Evolutionary conservation across 1,140 invertebrate genomes (phyloP).

Genomic region (Anadara kagoshimensis): DNA sequence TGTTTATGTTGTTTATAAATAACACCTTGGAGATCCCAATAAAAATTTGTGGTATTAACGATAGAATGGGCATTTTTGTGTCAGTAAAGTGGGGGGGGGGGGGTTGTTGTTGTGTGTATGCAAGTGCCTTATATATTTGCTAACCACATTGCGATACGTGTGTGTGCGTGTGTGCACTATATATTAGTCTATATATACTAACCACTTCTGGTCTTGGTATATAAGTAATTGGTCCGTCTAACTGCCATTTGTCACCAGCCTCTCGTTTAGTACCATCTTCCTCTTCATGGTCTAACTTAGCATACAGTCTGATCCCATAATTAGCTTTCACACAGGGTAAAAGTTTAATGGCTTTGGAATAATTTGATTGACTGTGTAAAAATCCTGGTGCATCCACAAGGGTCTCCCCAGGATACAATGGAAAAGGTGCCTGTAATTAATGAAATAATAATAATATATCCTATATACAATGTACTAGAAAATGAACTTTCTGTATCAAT

Average conservation of each 20-base stretch:
- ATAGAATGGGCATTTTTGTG: too few species aligned
- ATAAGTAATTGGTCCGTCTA: slow-evolving; percentile 64
- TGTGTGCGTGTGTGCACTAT: neutral
- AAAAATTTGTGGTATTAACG: too few species aligned
- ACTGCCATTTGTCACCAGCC: slow-evolving; percentile 74
- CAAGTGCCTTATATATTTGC: too few species aligned
- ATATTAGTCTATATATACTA: slow-evolving; percentile 11
- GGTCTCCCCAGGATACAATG: slow-evolving; percentile 75
- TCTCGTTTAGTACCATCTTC: slow-evolving; percentile 47
- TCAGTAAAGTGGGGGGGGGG: too few species aligned
- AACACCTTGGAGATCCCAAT: too few species aligned
- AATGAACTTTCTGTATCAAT: too few species aligned
- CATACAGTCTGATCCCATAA: slow-evolving; percentile 69
- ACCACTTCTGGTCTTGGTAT: slow-evolving; percentile 60
- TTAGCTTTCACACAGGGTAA: slow-evolving; percentile 70
- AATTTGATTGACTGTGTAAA: slow-evolving; percentile 35
- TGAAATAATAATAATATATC: neutral
- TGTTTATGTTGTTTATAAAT: too few species aligned
- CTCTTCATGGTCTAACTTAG: slow-evolving; percentile 66
- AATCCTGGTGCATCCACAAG: slow-evolving; percentile 56
- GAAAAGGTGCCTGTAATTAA: slow-evolving; percentile 74
- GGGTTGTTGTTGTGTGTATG: too few species aligned
- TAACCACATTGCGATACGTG: too few species aligned
- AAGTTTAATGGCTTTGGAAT: slow-evolving; percentile 53
- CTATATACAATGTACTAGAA: too few species aligned